Evolutionary conservation across 1,140 invertebrate genomes (phyloP).

Genomic region (Hormaphis cornu): DNA sequence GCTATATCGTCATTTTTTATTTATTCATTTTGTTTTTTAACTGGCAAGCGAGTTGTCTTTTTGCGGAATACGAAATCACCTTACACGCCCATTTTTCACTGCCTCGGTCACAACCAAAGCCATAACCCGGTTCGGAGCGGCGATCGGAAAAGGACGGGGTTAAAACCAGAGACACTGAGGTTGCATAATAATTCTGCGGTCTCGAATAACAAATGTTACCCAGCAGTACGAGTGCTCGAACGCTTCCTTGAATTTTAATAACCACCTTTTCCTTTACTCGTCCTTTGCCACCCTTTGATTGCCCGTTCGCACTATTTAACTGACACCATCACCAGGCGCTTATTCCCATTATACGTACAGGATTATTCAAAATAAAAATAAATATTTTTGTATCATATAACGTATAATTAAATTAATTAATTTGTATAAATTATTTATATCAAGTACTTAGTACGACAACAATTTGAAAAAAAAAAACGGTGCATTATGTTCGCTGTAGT

Average conservation of each 20-base stretch:
- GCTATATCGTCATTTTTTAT: background rate
- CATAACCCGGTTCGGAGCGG: background rate
- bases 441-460: too few relatives aligned
- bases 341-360: too few relatives aligned
- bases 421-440: too few relatives aligned
- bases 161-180: background rate
- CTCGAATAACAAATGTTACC: constrained; percentile 22
- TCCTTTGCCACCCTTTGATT: too few relatives aligned
- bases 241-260: constrained; percentile 28
- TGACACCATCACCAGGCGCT: too few relatives aligned
- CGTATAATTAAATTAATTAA: too few relatives aligned
- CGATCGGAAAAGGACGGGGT: constrained; percentile 7
- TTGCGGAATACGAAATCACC: background rate
- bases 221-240: background rate
- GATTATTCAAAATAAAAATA: too few relatives aligned
- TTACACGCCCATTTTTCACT: background rate
- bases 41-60: background rate
- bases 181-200: constrained; percentile 24
- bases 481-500: too few relatives aligned
- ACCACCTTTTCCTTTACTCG: background rate
- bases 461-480: too few relatives aligned
- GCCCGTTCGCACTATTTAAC: too few relatives aligned
- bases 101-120: too few relatives aligned
- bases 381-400: too few relatives aligned
- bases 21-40: background rate